These are phyloP conservation scores for Brachionus calyciflorus DNA, from an alignment of 1,140 invertebrate genomes.

Conservation along the genomic window DNA sequence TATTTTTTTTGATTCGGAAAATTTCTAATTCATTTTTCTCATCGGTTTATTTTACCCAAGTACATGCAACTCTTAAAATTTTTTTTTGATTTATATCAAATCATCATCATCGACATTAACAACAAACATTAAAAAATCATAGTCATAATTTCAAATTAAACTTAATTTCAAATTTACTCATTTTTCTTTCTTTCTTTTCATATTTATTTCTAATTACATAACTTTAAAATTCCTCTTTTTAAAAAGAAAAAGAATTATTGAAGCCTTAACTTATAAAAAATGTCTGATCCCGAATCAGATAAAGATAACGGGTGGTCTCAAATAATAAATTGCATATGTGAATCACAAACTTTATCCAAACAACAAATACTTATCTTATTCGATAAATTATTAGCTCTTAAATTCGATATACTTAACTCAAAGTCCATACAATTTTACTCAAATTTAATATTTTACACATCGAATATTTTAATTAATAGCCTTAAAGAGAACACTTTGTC, in stretches of 20 bases:
- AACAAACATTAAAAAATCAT: neutral
- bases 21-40: no score
- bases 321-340: neutral
- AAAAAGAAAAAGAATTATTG: neutral
- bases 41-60: neutral
- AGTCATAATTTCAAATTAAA: constrained; percentile 24
- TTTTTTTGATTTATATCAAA: neutral
- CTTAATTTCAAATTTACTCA: neutral
- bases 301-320: neutral
- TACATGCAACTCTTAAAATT: neutral
- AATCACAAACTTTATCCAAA: neutral
- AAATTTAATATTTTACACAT: neutral
- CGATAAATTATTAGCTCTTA: neutral
- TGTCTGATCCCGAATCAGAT: constrained; percentile 32
- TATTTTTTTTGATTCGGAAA: no score
- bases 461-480: neutral
- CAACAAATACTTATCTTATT: neutral
- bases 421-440: neutral
- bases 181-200: neutral
- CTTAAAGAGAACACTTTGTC: neutral
- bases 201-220: no score
- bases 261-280: neutral
- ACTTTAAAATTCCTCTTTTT: neutral
- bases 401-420: neutral
- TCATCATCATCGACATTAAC: constrained; percentile 16